Percentiles rank a stretch among this genome's conserved stretches.
phyloP scores from a whole-genome alignment of 2,113 vertebrate genomes.

The Polypterus bichir region DNA sequence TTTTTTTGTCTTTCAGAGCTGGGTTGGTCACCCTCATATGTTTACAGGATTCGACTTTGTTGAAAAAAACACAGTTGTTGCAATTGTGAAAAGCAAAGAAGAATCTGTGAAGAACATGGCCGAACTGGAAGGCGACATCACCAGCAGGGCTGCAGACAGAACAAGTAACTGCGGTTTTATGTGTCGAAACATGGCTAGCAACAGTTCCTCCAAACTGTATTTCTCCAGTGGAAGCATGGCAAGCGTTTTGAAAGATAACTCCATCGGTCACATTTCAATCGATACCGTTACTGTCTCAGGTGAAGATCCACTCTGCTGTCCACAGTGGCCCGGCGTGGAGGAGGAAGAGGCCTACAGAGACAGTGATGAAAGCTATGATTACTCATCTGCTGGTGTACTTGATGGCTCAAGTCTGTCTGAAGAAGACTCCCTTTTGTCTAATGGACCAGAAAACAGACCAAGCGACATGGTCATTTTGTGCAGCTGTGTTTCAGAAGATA shows the following conservation, averaged over 20 bases:
- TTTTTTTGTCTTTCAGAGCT: constrained; percentile 34
- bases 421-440: constrained; percentile 9
- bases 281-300: constrained; percentile 63
- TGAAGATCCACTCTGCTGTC: constrained; percentile 29
- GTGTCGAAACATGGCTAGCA: background rate
- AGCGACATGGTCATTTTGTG: constrained; percentile 26
- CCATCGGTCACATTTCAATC: constrained; percentile 61
- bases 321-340: constrained; percentile 26
- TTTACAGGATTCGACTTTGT: constrained; percentile 39
- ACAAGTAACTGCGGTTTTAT: background rate
- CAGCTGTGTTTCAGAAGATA: constrained; percentile 26
- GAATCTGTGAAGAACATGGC: constrained; percentile 8
- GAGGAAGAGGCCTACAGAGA: constrained; percentile 13
- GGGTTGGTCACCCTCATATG: constrained; percentile 40
- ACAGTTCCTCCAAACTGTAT: constrained; percentile 15
- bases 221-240: constrained; percentile 21
- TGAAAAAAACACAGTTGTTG: constrained; percentile 21
- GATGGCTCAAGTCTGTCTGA: constrained; percentile 19
- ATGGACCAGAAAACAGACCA: background rate
- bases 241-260: constrained; percentile 32
- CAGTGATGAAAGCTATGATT: constrained; percentile 22
- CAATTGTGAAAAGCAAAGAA: constrained; percentile 25
- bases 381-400: constrained; percentile 36
- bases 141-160: constrained; percentile 12
- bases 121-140: constrained; percentile 13